Base-by-base conservation (phyloP, 2,113 vertebrate genomes). In the Pardalotus punctatus region DNA sequence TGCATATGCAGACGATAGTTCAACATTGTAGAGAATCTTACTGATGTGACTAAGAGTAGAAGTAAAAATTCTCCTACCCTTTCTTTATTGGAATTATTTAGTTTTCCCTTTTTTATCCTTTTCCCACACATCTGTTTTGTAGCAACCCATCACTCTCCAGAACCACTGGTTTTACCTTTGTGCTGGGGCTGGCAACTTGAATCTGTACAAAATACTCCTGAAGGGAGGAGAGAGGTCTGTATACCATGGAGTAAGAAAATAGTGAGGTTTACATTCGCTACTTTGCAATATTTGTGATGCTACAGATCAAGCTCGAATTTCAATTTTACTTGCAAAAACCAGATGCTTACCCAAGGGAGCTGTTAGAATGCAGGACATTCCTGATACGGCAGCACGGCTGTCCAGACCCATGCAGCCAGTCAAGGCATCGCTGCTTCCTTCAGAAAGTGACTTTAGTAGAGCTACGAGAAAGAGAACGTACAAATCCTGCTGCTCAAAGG, bases 381-480 rank as follows among this genome's bases (percentile, higher is more conserved):
- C 60, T 43, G 25, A 29, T 0, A 4, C 17, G 40, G 50, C 17
- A 60, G 31, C 65, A 38, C 0, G 1, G 25, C 36, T 50, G 25
- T 17, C 42, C 48, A 57, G 45, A 62, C 10, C 42, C 29, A 6
- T 1, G 2, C 18, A 51, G 51, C 25, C 1, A 1, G 25, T 15
- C 43, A 76, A 80, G 47, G 17, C 50, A 62, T 16, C 0, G 0
- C 17, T 48, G 28, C 85, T 51, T 73, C 40, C 45, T 69, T 65
- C 69, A 73, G 43, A 73, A 14, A 17, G 19, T 58, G 42, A 24
- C 57, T 85, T 85, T 8, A 62, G 33, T 36, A 73, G 36, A 82
- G n/a, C 14, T 70, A 6, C 43, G 51, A 71, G 45, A 81, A 81
- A 69, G 13, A 72, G 29, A 72, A 81, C 36, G n/a, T 42, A 33